Conservation (phyloP, 2,113 vertebrate species). For the Microtus pennsylvanicus region DNA sequence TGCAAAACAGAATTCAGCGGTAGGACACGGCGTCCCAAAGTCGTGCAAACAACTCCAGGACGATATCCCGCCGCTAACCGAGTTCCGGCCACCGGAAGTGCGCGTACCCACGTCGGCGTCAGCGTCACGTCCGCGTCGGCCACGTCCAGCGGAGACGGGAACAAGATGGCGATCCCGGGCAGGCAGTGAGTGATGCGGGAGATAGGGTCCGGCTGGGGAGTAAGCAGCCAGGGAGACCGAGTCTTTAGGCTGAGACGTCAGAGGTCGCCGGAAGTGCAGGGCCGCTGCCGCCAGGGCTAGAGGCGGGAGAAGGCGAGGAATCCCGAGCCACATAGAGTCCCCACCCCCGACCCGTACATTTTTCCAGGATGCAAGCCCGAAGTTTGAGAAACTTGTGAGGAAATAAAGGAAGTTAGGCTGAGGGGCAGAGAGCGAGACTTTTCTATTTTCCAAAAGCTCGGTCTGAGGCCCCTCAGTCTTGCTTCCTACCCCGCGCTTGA, state of each 20-base stretch:
- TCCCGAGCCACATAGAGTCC: not conserved
- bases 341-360: not conserved
- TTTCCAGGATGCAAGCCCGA: slow-evolving; percentile 79
- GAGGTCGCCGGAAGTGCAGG: slow-evolving; percentile 47
- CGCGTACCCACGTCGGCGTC: not conserved
- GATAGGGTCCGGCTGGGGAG: slow-evolving; percentile 48
- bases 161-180: slow-evolving; percentile 91
- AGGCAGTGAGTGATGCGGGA: slow-evolving; percentile 89
- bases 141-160: slow-evolving; percentile 60
- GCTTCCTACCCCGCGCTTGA: slow-evolving; percentile 83
- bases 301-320: not conserved
- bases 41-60: fast-evolving
- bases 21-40: fast-evolving
- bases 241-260: not conserved
- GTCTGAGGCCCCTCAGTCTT: slow-evolving; percentile 83
- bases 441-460: slow-evolving; percentile 84
- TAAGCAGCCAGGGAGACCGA: slow-evolving; percentile 2
- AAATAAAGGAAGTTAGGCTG: slow-evolving; percentile 83
- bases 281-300: not conserved
- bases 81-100: not conserved
- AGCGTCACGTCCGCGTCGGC: not conserved
- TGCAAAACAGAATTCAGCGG: fast-evolving
- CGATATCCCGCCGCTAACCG: fast-evolving
- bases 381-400: slow-evolving; percentile 84
- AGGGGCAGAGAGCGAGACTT: slow-evolving; percentile 85